A percentile compares a stretch with the other conserved stretches of the same genome.
Conservation (phyloP, 2,797 vertebrate species). For the Hypotaenidia philippensis region DNA sequence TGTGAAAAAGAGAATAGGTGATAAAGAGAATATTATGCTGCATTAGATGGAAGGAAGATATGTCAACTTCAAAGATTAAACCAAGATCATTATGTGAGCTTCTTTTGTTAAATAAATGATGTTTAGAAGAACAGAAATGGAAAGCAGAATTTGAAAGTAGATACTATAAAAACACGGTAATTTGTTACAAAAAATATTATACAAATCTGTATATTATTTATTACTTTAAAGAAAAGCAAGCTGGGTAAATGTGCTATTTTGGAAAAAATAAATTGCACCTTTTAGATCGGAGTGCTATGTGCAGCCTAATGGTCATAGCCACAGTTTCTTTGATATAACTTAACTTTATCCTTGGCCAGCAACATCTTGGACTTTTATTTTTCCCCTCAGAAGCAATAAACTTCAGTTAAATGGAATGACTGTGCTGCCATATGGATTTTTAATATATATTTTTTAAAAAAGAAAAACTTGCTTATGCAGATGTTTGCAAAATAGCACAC, state of each 20-base stretch:
- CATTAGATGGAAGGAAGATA: constrained; percentile 19
- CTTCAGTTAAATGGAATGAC: background rate
- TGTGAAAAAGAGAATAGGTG: constrained; percentile 45
- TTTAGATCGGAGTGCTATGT: background rate
- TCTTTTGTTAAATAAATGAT: constrained; percentile 71
- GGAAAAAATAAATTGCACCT: background rate
- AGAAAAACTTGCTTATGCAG: background rate
- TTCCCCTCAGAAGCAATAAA: background rate
- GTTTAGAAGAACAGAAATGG: constrained; percentile 7
- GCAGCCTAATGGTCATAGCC: background rate
- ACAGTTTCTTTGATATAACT: background rate
- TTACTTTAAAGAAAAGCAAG: background rate
- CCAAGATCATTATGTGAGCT: constrained; percentile 45
- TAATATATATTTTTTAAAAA: background rate
- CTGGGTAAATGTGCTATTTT: background rate
- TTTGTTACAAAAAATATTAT: background rate
- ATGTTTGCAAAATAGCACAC: background rate
- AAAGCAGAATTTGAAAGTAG: background rate
- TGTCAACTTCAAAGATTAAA: constrained; percentile 54
- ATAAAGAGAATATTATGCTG: constrained; percentile 48
- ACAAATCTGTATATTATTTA: background rate
- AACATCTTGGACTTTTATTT: background rate
- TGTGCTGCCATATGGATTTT: background rate
- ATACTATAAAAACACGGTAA: background rate
- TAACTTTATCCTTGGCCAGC: background rate